A percentile compares a stretch with the other conserved stretches of the same genome.
These are phyloP conservation scores for Calliopsis andreniformis DNA, from an alignment of 1,140 invertebrate species.

Conservation along the genomic window DNA sequence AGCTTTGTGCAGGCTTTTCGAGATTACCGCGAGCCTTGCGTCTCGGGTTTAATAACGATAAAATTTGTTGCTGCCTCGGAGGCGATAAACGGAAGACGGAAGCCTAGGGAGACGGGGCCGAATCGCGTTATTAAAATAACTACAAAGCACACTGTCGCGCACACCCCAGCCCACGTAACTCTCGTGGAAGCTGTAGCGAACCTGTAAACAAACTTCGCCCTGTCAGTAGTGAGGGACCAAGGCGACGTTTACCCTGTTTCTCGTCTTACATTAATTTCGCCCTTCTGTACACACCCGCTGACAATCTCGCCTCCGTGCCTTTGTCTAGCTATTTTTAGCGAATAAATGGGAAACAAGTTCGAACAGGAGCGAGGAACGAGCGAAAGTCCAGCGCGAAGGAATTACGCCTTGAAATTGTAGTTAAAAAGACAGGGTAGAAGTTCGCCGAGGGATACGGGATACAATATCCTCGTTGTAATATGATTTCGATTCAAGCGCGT, in stretches of 20 bases:
- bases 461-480: not conserved
- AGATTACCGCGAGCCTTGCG: not conserved
- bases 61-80: conserved; percentile 3
- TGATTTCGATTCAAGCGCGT: not conserved
- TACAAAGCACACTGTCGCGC: not conserved
- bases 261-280: conserved; percentile 25
- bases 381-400: not conserved
- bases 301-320: no score
- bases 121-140: conserved; percentile 27
- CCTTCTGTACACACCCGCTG: not conserved
- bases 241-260: conserved; percentile 7
- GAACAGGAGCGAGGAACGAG: not conserved
- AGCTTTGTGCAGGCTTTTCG: not conserved
- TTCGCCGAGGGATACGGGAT: not conserved
- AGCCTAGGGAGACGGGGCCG: not conserved
- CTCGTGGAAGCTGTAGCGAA: not conserved
- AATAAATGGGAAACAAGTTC: not conserved
- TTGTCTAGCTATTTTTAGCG: not conserved
- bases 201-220: not conserved
- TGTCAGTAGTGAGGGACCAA: not conserved
- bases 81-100: conserved; percentile 4
- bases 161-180: not conserved
- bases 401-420: conserved; percentile 10
- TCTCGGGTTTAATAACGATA: conserved; percentile 20
- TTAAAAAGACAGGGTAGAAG: no score